Evolutionary conservation across 2,888 invertebrate genomes (phyloP), one percentile per base, ranked within the genome.

Genomic region (Amblyjoppa fuscipennis): DNA sequence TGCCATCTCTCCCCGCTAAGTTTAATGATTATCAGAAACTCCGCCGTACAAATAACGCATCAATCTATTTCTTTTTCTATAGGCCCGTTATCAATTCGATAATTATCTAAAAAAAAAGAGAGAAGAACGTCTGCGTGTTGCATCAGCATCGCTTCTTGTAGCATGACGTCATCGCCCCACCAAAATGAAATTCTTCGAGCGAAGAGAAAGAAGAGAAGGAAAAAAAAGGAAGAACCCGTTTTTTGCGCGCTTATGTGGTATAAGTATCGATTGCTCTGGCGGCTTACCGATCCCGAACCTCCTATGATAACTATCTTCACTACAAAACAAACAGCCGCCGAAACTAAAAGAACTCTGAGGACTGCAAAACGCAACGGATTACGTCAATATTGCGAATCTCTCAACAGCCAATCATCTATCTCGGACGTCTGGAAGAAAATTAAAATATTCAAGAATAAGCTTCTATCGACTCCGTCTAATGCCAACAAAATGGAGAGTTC

Each of bases 381-480:
- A 3, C 59, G 56, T 4, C 16, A 16, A 3, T 78, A 20, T 20
- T 69, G 59, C 16, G 31, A 31, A 6, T 56, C 69, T 0, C 77
- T 78, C n/a, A 59, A 69, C n/a, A 78, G 69, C 25, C 25, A 20
- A 7, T 28, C 20, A 4, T n/a, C 69, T 2, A 45, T 69, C 13
- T 13, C 56, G 0, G 45, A 16, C 31, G 45, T 70, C 25, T 78
- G 77, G 59, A 56, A 3, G 1, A 78, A 59, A 45, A 59, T 78
- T 3, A 49, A 69, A 31, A 51, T n/a, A 7, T 78, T 56, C 34
- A 45, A 59, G 51, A 69, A 78, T n/a, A 59, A 69, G 45, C n/a
- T 45, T 4, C 31, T 69, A 7, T 76, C 76, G 1, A 68, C 34
- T 2, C 59, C 77, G 0, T 4, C 45, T 0, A 78, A 59, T 1